phyloP scores from a whole-genome alignment of 2,888 invertebrate species.

The Orthosia gothica region DNA sequence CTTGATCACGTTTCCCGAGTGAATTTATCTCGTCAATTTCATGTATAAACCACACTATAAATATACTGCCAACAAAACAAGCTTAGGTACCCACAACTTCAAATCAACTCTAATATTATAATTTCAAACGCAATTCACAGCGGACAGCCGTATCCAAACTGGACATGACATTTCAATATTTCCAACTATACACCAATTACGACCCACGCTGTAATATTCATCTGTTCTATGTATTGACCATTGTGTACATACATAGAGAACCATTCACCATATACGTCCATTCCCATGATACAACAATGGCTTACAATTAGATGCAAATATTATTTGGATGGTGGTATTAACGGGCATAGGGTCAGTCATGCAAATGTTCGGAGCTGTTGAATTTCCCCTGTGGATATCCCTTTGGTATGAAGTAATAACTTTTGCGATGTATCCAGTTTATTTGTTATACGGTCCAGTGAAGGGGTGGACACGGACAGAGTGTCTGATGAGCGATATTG shows the following conservation, averaged over 20 bases:
- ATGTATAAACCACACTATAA: background rate
- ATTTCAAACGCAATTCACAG: slow-evolving; percentile 40
- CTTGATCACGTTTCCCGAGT: slow-evolving; percentile 10
- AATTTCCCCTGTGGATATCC: slow-evolving; percentile 88
- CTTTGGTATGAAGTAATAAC: slow-evolving; percentile 80
- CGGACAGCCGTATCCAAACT: slow-evolving; percentile 41
- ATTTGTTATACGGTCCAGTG: slow-evolving; percentile 64
- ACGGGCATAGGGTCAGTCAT: slow-evolving; percentile 85
- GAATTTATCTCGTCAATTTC: background rate
- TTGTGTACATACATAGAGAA: slow-evolving; percentile 47
- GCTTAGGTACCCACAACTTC: slow-evolving; percentile 17
- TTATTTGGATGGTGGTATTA: slow-evolving; percentile 83
- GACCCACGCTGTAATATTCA: slow-evolving; percentile 51
- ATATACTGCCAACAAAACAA: slow-evolving; percentile 15
- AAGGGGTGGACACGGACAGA: slow-evolving; percentile 57
- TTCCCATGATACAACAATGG: slow-evolving; percentile 88
- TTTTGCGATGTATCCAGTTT: slow-evolving; percentile 66
- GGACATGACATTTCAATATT: slow-evolving; percentile 62
- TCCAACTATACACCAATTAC: slow-evolving; percentile 62
- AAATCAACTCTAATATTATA: slow-evolving; percentile 44
- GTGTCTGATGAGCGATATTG: slow-evolving; percentile 30
- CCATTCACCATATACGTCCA: slow-evolving; percentile 67
- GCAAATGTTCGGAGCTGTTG: slow-evolving; percentile 82
- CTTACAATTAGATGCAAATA: slow-evolving; percentile 90
- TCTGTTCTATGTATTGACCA: slow-evolving; percentile 47